These are phyloP conservation scores for Drosophila auraria DNA, from an alignment of 1,140 invertebrate genomes.

Conservation along the genomic window DNA sequence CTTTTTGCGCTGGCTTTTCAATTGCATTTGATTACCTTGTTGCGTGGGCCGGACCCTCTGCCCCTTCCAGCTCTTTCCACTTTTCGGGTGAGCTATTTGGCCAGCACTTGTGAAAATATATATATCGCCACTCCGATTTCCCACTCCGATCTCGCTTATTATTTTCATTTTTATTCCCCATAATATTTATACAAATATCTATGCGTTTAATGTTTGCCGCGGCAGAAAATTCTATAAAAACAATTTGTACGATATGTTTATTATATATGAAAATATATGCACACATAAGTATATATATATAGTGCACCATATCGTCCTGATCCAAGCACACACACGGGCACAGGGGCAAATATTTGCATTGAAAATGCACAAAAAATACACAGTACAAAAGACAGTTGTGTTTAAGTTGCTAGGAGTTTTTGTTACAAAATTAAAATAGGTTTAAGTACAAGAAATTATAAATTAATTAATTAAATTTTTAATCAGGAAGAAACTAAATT, in stretches of 20 bases:
- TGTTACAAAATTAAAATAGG: no score
- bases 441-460: no score
- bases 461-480: no score
- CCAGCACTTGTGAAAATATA: conserved; percentile 71
- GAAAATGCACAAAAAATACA: conserved; percentile 32
- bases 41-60: conserved; percentile 54
- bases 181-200: conserved; percentile 27
- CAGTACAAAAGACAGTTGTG: neutral
- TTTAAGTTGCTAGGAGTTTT: neutral
- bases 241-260: conserved; percentile 26
- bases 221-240: conserved; percentile 21
- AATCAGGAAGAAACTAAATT: no score
- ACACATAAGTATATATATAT: conserved; percentile 5
- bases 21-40: conserved; percentile 83
- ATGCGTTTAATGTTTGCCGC: conserved; percentile 20
- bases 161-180: conserved; percentile 44
- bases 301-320: conserved; percentile 4
- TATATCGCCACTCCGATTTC: conserved; percentile 48
- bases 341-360: conserved; percentile 44
- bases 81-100: conserved; percentile 57
- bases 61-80: conserved; percentile 24
- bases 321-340: conserved; percentile 12
- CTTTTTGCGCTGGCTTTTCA: conserved; percentile 77
- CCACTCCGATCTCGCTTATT: conserved; percentile 44
- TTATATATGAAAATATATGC: neutral